Base-by-base conservation (phyloP, 2,113 vertebrate species). In the Catagonus wagneri region DNA sequence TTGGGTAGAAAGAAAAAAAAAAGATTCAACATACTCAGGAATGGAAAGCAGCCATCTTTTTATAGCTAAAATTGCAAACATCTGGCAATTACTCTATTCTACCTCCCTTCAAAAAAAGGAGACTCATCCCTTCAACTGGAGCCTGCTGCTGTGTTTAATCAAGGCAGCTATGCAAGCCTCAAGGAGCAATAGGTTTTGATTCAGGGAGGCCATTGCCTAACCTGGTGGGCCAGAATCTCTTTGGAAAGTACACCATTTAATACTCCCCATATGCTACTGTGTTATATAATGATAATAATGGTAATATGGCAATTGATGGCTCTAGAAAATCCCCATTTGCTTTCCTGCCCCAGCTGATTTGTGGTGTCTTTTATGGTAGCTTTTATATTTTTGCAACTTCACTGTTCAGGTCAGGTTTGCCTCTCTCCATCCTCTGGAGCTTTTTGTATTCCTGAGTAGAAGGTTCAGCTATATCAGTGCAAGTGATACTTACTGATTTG, bases 31-130 rank as follows among this genome's bases (percentile, higher is more conserved):
- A 84, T 93, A 89, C 91, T 95, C 94, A 97, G 96, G 97, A 97
- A 98, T 97, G 97, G 97, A 97, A 96, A 97, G 93, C 95, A 97
- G 97, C 97, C 97, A 98, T 98, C 97, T 97, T 97, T 97, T 97
- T 97, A 96, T 98, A 97, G 97, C 96, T 97, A 90, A 98, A 97
- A 98, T 98, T 97, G 95, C 97, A 97, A 97, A 97, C 97, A 98
- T 95, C 97, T 98, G 97, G 97, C 97, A 97, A 94, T 97, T 96
- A 94, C 96, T 96, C 89, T 92, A 23, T 93, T 96, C 89, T 78
- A 97, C 94, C 97, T 98, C 97, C 95, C 93, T 97, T 96, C 83
- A 88, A 79, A 97, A 72, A 93, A 93, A 93, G 95, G 94, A 92
- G 96, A 93, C 89, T 97, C 88, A 1, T 96, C 85, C 83, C 93